phyloP scores from a whole-genome alignment of 1,140 invertebrate species.

The Drosophila repleta region DNA sequence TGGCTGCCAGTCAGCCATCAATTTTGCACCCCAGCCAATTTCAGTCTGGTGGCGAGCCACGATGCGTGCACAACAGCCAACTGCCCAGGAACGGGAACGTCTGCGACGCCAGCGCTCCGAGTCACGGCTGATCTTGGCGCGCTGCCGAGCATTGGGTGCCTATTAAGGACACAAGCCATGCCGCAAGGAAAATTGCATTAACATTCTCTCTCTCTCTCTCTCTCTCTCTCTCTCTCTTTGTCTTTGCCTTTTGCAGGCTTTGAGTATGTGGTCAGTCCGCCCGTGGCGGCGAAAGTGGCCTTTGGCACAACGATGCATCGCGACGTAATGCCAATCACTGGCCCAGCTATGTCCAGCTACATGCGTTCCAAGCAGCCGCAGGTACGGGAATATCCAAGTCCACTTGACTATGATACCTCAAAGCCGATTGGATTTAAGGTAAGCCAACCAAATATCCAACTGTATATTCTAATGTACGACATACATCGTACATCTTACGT shows the following conservation, averaged over 20 bases:
- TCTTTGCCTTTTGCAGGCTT: conserved; percentile 74
- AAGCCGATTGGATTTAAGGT: conserved; percentile 56
- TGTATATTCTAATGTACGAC: too few species aligned
- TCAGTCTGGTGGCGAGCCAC: conserved; percentile 33
- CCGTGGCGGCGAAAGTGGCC: conserved; percentile 55
- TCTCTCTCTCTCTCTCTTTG: neutral
- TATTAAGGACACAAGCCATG: neutral
- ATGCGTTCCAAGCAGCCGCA: conserved; percentile 42
- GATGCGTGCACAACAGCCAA: conserved; percentile 68
- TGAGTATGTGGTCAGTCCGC: conserved; percentile 76
- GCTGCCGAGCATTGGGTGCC: conserved; percentile 49
- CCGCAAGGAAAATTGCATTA: neutral
- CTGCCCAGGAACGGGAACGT: conserved; percentile 65
- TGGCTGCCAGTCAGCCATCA: conserved; percentile 4
- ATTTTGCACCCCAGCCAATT: conserved; percentile 5
- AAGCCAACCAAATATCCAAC: neutral
- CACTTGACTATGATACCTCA: conserved; percentile 49
- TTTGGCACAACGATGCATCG: conserved; percentile 64
- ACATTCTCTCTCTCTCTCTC: neutral
- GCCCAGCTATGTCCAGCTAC: conserved; percentile 41
- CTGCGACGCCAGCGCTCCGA: conserved; percentile 70
- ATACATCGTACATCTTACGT: too few species aligned
- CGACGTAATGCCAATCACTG: conserved; percentile 45
- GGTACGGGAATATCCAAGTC: conserved; percentile 31
- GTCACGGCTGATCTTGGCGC: conserved; percentile 53